Base-by-base conservation (phyloP, 2,888 invertebrate species). In the Odontothrips loti region DNA sequence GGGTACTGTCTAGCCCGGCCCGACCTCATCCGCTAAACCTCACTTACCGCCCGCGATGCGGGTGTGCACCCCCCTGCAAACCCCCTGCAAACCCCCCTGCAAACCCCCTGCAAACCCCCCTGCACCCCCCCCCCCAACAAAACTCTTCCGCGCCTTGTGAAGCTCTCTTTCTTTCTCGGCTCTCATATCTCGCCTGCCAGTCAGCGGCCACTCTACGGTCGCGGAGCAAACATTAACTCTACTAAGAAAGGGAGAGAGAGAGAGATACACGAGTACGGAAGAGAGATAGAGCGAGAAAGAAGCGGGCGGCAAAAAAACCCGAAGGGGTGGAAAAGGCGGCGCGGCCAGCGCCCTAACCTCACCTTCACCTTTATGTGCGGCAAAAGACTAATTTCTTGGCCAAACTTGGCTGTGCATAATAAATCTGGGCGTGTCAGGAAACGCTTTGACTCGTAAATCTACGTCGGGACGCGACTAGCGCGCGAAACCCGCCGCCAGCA, bases 371-470 rank as follows among this genome's bases (percentile, higher is more conserved):
- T 58, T 58, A 58, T 58, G 58, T n/a, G 58, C 15, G 58, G 58
- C 58, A 58, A 68, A 68, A 68, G n/a, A 68, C 68, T 68, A 68
- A 68, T 68, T 68, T 68, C 68, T 68, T 68, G 68, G 68, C 68
- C 68, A 68, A 68, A 68, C 68, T 68, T 68, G 68, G 23, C 23
- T 23, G 68, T 23, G 68, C 68, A 68, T 68, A 68, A 68, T 68
- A 68, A 68, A 68, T 68, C 68, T 68, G 23, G 68, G n/a, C 23
- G 68, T 23, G 68, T 68, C 68, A 68, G 68, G 68, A 68, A 68
- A 68, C 68, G 68, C 68, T 68, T 68, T 68, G 68, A 68, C 68
- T 68, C 68, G 68, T 68, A 68, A 68, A 68, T 68, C 68, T 68
- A 20, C 68, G 68, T 68, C 68, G 68, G 23, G 68, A 23, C n/a